These are phyloP conservation scores for Pogonomyrmex barbatus DNA, from an alignment of 1,140 invertebrate genomes.

Conservation along the genomic window DNA sequence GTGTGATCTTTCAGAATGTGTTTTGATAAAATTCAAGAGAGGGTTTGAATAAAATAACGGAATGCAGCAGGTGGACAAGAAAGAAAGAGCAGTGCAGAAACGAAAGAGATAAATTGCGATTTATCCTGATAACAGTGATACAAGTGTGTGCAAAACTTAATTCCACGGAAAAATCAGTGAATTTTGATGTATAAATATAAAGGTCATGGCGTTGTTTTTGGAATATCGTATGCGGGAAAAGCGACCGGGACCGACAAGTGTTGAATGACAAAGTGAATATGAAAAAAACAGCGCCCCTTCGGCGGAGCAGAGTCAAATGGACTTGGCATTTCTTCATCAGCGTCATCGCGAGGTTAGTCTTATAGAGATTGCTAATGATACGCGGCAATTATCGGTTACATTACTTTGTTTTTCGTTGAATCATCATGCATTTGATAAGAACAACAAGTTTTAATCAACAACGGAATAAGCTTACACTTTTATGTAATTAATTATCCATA, in stretches of 20 bases:
- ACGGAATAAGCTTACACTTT: slow-evolving; percentile 8
- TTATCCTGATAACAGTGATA: slow-evolving; percentile 61
- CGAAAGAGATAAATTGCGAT: slow-evolving; percentile 47
- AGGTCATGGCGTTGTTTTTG: slow-evolving; percentile 37
- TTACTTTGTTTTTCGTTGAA: slow-evolving; percentile 20
- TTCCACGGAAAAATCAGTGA: slow-evolving; percentile 68
- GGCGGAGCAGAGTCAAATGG: slow-evolving; percentile 57
- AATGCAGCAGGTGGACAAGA: slow-evolving; percentile 18
- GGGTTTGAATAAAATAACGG: slow-evolving; percentile 26
- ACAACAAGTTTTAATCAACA: background rate
- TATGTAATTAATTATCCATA: slow-evolving; percentile 1
- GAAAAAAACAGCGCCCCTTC: slow-evolving; percentile 49
- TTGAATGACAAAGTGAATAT: slow-evolving; percentile 50
- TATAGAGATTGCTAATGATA: slow-evolving; percentile 55
- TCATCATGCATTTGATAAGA: slow-evolving; percentile 33
- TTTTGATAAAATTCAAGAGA: slow-evolving; percentile 35
- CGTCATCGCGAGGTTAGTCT: slow-evolving; percentile 80
- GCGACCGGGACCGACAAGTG: slow-evolving; percentile 50
- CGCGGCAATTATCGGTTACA: background rate
- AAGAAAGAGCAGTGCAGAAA: slow-evolving; percentile 24
- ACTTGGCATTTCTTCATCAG: slow-evolving; percentile 75
- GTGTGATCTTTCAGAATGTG: slow-evolving; percentile 73
- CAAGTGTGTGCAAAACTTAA: slow-evolving; percentile 62
- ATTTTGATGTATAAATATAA: slow-evolving; percentile 64
- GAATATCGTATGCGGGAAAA: slow-evolving; percentile 33